A percentile compares a stretch with the other conserved stretches of the same genome.
These are phyloP conservation scores for Mythimna pallens DNA, from an alignment of 2,888 invertebrate species.

Conservation along the genomic window DNA sequence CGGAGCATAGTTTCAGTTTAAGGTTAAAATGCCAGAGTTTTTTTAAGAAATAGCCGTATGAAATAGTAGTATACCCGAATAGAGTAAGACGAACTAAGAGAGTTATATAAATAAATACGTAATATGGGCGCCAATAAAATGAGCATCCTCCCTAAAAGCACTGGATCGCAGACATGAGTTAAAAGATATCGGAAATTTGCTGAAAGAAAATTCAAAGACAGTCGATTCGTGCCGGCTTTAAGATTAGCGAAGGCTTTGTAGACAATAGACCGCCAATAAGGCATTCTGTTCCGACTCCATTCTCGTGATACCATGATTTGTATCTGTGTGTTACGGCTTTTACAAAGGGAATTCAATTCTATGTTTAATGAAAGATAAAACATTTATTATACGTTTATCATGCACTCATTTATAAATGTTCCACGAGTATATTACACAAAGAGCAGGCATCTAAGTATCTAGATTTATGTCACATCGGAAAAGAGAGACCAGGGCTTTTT, in stretches of 20 bases:
- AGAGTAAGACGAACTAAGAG: no score
- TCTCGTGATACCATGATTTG: conserved; percentile 20
- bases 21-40: no score
- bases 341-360: conserved; percentile 5
- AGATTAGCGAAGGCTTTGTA: conserved; percentile 22
- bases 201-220: conserved; percentile 26
- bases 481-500: no score
- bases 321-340: conserved; percentile 3
- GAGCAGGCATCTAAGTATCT: no score
- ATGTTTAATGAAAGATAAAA: conserved; percentile 6
- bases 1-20: not conserved
- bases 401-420: not conserved
- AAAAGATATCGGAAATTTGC: conserved; percentile 21
- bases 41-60: no score
- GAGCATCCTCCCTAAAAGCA: conserved; percentile 4
- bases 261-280: conserved; percentile 26
- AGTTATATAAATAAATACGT: no score
- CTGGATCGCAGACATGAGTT: conserved; percentile 25
- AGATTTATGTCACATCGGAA: no score
- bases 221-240: conserved; percentile 19
- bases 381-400: not conserved
- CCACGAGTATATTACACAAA: not conserved
- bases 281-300: conserved; percentile 15
- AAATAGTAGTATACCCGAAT: no score
- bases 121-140: no score